A percentile compares a stretch with the other conserved stretches of the same genome.
These are phyloP conservation scores for Rhopalosiphum padi DNA, from an alignment of 1,140 invertebrate species.

Conservation along the genomic window DNA sequence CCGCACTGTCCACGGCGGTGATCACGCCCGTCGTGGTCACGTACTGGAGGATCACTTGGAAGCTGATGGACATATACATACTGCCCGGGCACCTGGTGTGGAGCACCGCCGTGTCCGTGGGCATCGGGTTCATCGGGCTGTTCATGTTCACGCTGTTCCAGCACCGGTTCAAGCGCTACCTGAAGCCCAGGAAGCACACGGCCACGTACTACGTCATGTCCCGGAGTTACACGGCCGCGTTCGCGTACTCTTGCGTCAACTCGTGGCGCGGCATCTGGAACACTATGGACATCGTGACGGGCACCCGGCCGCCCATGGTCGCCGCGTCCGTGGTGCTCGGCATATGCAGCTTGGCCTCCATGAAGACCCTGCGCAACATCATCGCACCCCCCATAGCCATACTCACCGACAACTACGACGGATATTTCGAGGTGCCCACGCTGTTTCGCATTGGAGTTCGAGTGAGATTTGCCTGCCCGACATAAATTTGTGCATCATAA, in stretches of 20 bases:
- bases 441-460: constrained; percentile 73
- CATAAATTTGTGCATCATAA: background rate
- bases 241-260: constrained; percentile 80
- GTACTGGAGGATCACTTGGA: constrained; percentile 87
- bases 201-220: constrained; percentile 76
- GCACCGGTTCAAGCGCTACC: constrained; percentile 68
- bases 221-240: constrained; percentile 76
- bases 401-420: constrained; percentile 73
- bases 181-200: constrained; percentile 72
- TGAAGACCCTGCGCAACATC: constrained; percentile 77
- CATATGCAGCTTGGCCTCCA: constrained; percentile 70
- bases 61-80: constrained; percentile 76
- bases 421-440: constrained; percentile 83
- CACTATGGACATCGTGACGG: constrained; percentile 75
- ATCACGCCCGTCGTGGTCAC: constrained; percentile 80
- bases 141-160: constrained; percentile 74
- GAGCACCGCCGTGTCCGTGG: constrained; percentile 72
- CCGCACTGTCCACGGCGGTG: constrained; percentile 73
- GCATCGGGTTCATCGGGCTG: constrained; percentile 73
- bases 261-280: constrained; percentile 85
- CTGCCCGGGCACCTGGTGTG: constrained; percentile 68
- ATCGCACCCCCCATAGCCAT: constrained; percentile 82
- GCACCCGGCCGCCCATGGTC: constrained; percentile 67
- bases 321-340: constrained; percentile 69
- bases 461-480: constrained; percentile 66